Base-by-base conservation (phyloP, 2,888 invertebrate species). In the Mylabris sibirica region DNA sequence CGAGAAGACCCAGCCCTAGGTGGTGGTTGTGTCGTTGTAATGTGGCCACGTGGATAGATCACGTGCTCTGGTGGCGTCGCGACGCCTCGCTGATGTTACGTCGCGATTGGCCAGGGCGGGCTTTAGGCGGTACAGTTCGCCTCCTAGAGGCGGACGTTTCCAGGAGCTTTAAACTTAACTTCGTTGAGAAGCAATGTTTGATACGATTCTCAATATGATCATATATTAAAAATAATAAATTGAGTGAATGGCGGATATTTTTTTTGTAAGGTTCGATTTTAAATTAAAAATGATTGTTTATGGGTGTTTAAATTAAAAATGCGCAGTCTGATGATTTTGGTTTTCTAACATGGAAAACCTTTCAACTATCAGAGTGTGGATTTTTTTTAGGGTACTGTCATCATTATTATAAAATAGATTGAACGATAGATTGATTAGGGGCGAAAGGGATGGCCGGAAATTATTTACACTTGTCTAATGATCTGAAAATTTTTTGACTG, bases 61-160 rank as follows among this genome's bases (percentile, higher is more conserved):
- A 83, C 83, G 83, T 83, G 83, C 72, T 76, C 78, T 76, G 76
- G 78, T 76, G 79, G 80, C 80, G 79, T 77, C 80, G 79, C 75
- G 79, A 76, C 79, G 80, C 78, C 79, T 80, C 77, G 76, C 73
- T 79, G 77, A 72, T 77, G 77, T 72, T 71, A 75, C 76, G 76
- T 74, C 77, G 74, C 76, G 74, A 78, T 76, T 78, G 77, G 82
- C 76, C 73, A 76, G 79, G 83, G 80, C 81, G 80, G 78, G 70
- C 66, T 71, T 75, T 73, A 80, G 81, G 82, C 81, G 82, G 80
- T 74, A 72, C 75, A 70, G 69, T 70, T 71, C 74, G 72, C 78
- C 80, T 77, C 80, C 79, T 77, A 78, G 77, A 81, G 82, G 82
- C 81, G 81, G 79, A 73, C 77, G 73, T 75, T 78, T 76, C 72